Conservation (phyloP, 2,113 vertebrate genomes). For the Ardeotis arabs region DNA sequence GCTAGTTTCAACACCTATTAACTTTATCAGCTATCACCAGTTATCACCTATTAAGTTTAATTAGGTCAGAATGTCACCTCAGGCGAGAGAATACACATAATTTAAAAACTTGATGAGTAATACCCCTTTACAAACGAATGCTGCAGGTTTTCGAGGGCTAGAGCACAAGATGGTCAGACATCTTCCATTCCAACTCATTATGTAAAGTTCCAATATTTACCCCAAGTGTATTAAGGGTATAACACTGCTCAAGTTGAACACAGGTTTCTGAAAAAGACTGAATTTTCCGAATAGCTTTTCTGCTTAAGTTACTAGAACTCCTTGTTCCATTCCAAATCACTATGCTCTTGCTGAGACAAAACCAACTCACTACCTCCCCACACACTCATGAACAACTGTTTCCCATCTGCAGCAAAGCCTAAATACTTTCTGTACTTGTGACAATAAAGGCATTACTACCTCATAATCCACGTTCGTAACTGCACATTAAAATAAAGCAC, state of each 20-base stretch:
- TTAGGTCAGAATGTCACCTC: conserved; percentile 2
- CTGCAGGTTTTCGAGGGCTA: background rate
- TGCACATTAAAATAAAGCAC: background rate
- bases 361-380: background rate
- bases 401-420: background rate
- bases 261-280: background rate
- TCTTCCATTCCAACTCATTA: background rate
- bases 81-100: background rate
- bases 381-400: background rate
- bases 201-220: background rate
- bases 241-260: background rate
- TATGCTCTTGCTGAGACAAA: background rate
- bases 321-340: background rate
- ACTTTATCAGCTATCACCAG: background rate
- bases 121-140: background rate
- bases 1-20: background rate
- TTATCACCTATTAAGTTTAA: background rate
- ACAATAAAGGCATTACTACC: background rate
- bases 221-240: background rate
- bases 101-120: background rate
- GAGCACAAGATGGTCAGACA: background rate
- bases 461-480: background rate
- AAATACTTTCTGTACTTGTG: background rate
- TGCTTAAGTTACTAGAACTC: background rate
- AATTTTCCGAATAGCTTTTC: background rate